These are phyloP conservation scores for Sesia apiformis DNA, from an alignment of 2,888 invertebrate species.

Conservation along the genomic window DNA sequence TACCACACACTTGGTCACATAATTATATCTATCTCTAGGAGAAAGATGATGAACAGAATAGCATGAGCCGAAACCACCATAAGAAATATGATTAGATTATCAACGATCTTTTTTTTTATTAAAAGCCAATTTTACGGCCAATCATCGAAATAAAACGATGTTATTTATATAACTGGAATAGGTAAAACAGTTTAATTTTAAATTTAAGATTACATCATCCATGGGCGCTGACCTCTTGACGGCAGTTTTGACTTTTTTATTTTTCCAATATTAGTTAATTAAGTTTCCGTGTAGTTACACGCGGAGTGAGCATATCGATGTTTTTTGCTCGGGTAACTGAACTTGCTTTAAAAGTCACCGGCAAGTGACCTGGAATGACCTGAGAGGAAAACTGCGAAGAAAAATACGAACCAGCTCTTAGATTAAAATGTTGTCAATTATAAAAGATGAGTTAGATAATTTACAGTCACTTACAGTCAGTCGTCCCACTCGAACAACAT, in stretches of 20 bases:
- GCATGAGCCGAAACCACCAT: too few relatives aligned
- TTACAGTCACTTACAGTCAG: too few relatives aligned
- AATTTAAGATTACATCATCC: conserved; percentile 16
- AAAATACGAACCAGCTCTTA: neutral
- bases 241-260: conserved; percentile 12
- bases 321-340: conserved; percentile 14
- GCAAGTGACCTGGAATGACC: neutral
- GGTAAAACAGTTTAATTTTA: conserved; percentile 4
- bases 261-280: conserved; percentile 18
- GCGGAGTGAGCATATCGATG: conserved; percentile 3
- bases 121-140: too few relatives aligned
- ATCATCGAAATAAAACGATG: neutral
- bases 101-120: too few relatives aligned
- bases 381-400: neutral
- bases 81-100: too few relatives aligned
- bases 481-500: too few relatives aligned
- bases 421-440: neutral
- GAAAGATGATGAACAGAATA: too few relatives aligned
- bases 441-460: too few relatives aligned
- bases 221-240: conserved; percentile 24
- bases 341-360: conserved; percentile 9
- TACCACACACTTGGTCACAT: too few relatives aligned
- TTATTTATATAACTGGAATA: neutral
- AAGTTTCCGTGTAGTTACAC: conserved; percentile 14
- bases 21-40: too few relatives aligned